Conservation (phyloP, 2,888 invertebrate species). For the Eupithecia subfuscata region DNA sequence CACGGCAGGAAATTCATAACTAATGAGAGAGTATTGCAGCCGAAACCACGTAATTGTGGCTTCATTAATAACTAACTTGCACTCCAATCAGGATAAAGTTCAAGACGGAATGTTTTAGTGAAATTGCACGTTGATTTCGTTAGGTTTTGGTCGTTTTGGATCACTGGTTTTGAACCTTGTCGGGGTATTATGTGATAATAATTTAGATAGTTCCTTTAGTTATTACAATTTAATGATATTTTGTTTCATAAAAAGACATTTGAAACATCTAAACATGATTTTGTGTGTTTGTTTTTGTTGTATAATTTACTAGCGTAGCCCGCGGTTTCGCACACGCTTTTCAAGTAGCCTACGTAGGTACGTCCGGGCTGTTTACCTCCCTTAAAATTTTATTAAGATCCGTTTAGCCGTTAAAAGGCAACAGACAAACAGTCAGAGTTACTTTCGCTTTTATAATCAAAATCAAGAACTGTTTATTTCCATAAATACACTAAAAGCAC, state of each 20-base stretch:
- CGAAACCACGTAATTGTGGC: constrained; percentile 14
- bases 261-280: background rate
- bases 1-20: constrained; percentile 18
- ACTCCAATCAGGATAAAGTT: constrained; percentile 4
- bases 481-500: too few relatives aligned
- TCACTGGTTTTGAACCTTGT: background rate
- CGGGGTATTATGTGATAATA: background rate
- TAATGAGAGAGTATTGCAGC: constrained; percentile 17
- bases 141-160: background rate
- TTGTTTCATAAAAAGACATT: background rate
- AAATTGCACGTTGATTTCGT: background rate
- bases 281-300: too few relatives aligned
- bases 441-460: too few relatives aligned
- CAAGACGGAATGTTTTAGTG: background rate
- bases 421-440: too few relatives aligned
- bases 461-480: too few relatives aligned
- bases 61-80: constrained; percentile 21
- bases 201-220: background rate
- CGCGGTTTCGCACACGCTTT: too few relatives aligned
- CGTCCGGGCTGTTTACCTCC: too few relatives aligned
- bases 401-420: too few relatives aligned
- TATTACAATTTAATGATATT: background rate
- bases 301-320: too few relatives aligned
- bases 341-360: too few relatives aligned
- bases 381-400: too few relatives aligned